Evolutionary conservation across 2,888 invertebrate genomes (phyloP), one percentile per base, ranked within the genome.

Genomic region (Onchidella celtica): DNA sequence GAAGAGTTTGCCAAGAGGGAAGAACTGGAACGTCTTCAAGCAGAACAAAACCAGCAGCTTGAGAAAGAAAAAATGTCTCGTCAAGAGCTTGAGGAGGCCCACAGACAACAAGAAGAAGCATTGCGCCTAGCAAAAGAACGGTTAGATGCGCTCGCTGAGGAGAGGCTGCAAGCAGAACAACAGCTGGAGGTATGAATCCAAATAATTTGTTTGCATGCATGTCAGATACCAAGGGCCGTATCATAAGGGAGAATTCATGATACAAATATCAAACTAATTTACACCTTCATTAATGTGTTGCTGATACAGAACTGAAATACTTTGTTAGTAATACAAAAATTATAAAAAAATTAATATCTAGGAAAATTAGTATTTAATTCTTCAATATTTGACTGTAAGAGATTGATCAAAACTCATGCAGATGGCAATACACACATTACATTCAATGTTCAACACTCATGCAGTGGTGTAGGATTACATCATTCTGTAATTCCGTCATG

Each of bases 1-100:
- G 97, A 97, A 93, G 97, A 97, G 94, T 97, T 96, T 96, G 96
- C 96, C 88, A 96, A 95, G 90, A 93, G 97, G 85, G 97, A 97
- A 91, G 96, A 97, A 92, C 92, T 97, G 85, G 97, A 97, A 93
- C 94, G 95, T 86, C 93, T 97, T n/a, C 96, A 97, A 92, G 95
- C 95, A 89, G 96, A 97, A 92, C 97, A 97, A 90, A 95, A 95
- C 86, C 93, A 95, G 90, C 94, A 97, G 89, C 91, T 97, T 80
- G 96, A 96, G 91, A 95, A 95, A 89, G 97, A 97, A 92, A 94
- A 96, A 86, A 94, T 95, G 81, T 97, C 97, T 92, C 94, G 96
- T 73, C 95, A 95, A 86, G 96, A 96, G 86, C 96, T 96, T 90
- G 96, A 97, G 93, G 94, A 94, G 63, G 93, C 95, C 79, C 96